Conservation (phyloP, 2,888 invertebrate species). For the Pyralis farinalis region DNA sequence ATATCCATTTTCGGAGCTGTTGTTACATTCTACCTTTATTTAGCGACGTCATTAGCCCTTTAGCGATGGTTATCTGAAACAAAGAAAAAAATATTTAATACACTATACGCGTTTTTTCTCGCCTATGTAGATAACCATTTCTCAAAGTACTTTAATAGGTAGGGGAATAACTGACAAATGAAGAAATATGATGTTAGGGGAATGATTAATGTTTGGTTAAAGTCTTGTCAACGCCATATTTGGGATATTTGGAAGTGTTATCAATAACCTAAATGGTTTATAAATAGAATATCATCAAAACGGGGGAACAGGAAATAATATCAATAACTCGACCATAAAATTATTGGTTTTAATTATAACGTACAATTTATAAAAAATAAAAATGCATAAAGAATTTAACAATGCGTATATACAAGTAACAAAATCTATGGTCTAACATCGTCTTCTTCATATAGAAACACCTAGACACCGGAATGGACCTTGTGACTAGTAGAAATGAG, state of each 20-base stretch:
- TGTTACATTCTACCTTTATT: slow-evolving; percentile 49
- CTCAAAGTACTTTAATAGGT: slow-evolving; percentile 57
- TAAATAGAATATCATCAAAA: slow-evolving; percentile 3
- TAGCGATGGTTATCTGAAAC: slow-evolving; percentile 57
- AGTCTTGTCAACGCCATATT: slow-evolving; percentile 28
- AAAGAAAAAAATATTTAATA: slow-evolving; percentile 38
- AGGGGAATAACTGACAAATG: slow-evolving; percentile 64
- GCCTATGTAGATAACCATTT: slow-evolving; percentile 54
- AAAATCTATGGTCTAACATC: too few relatives aligned
- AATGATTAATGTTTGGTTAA: slow-evolving; percentile 53
- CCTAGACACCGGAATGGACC: too few relatives aligned
- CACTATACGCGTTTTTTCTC: slow-evolving; percentile 20
- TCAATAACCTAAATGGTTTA: slow-evolving; percentile 7
- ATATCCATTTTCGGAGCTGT: slow-evolving; percentile 62
- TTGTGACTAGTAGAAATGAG: too few relatives aligned
- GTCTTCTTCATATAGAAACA: too few relatives aligned
- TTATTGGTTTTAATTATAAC: too few relatives aligned
- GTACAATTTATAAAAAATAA: too few relatives aligned
- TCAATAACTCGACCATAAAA: too few relatives aligned
- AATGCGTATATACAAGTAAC: too few relatives aligned
- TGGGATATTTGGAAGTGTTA: slow-evolving; percentile 18
- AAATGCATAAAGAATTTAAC: too few relatives aligned
- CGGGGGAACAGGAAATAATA: too few relatives aligned
- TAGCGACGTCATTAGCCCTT: slow-evolving; percentile 51
- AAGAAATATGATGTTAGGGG: slow-evolving; percentile 49